phyloP scores from a whole-genome alignment of 2,888 invertebrate genomes.

The Hydriomena furcata region DNA sequence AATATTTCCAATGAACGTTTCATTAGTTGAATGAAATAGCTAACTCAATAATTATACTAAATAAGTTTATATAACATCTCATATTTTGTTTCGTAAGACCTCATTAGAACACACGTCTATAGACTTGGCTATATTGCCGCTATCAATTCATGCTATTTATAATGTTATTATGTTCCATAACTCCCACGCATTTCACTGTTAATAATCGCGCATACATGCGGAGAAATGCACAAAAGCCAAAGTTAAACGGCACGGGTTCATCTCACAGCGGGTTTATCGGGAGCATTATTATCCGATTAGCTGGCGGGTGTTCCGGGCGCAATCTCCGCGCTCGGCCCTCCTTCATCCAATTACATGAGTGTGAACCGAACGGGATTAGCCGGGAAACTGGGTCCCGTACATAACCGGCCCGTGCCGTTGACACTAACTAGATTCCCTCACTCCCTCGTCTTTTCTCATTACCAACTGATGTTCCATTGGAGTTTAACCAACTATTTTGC shows the following conservation, averaged over 20 bases:
- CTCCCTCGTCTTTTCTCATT: conserved; percentile 37
- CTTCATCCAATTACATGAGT: conserved; percentile 79
- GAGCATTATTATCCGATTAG: conserved; percentile 77
- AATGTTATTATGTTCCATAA: conserved; percentile 10
- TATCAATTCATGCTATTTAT: background rate
- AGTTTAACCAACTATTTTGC: conserved; percentile 27
- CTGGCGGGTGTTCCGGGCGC: conserved; percentile 63
- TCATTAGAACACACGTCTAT: background rate
- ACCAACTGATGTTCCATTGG: conserved; percentile 27
- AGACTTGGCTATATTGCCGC: background rate
- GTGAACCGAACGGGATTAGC: conserved; percentile 75
- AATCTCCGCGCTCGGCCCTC: conserved; percentile 68
- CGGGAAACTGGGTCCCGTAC: conserved; percentile 51
- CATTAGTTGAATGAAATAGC: conserved; percentile 6
- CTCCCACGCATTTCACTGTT: conserved; percentile 4
- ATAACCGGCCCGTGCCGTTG: conserved; percentile 47
- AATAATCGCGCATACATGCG: conserved; percentile 9
- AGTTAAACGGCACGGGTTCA: conserved; percentile 42
- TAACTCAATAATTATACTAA: background rate
- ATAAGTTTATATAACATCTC: background rate
- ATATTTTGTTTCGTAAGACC: background rate
- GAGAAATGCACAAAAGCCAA: conserved; percentile 28
- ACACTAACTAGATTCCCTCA: conserved; percentile 47
- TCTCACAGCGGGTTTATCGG: conserved; percentile 48
- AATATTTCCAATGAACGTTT: conserved; percentile 16